Evolutionary conservation across 2,113 vertebrate species (phyloP), one percentile per base, ranked within the genome.

Genomic region (Colius striatus): DNA sequence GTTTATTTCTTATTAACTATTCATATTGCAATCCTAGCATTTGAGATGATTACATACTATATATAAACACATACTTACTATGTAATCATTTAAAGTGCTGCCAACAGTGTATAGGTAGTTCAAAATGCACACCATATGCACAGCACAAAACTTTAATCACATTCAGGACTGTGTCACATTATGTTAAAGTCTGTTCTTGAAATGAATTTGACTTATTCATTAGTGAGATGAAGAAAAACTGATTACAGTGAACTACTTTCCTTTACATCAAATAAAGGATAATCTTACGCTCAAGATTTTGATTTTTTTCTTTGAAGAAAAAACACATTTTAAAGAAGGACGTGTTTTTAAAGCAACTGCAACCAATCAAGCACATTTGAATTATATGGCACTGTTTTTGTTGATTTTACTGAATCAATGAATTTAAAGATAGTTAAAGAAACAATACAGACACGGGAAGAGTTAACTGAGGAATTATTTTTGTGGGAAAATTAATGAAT

Each of bases 1-100:
- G 34, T 75, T 93, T 96, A 96, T 92, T 96, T 93, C 92, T 89
- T 68, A 87, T 89, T 91, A 89, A 75, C 72, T 81, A 93, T 97
- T 94, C 91, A 90, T 61, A 74, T 70, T 91, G 86, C 84, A 87
- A 73, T 96, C 85, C 91, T 63, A 96, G 84, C 90, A 96, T 94
- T 97, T 97, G 72, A 91, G 92, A 61, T 95, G 94, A 97, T 97
- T 98, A 89, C 89, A 51, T 77, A 10, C 95, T 94, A 95, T 88
- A 90, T 96, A 94, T 94, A 94, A 93, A 90, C 85, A 86, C 78
- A 55, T 47, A 73, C 34, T 63, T 93, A 30, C 63, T 23, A 86
- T 53, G 72, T 57, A 91, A 94, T 94, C 55, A 90, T 30, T 80
- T 51, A 41, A 90, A 96, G 87, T 90, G 84, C 82, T 83, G 63